Conservation (phyloP, 2,888 invertebrate genomes). For the Limnephilus auricula region DNA sequence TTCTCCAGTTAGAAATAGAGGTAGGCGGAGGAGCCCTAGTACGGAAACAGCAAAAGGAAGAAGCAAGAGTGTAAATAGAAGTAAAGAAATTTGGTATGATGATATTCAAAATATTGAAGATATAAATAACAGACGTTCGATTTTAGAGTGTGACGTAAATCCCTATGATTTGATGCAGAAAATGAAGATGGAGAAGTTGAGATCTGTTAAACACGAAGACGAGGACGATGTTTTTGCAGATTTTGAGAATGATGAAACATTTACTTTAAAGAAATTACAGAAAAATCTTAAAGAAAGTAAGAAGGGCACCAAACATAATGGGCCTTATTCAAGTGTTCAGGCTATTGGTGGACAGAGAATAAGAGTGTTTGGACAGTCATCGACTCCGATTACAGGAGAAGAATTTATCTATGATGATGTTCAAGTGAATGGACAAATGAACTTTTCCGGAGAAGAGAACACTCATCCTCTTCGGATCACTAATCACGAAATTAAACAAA, state of each 20-base stretch:
- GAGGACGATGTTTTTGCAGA: slow-evolving; percentile 74
- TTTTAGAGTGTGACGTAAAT: slow-evolving; percentile 90
- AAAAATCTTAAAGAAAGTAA: slow-evolving; percentile 63
- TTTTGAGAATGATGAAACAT: slow-evolving; percentile 64
- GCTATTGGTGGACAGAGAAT: slow-evolving; percentile 85
- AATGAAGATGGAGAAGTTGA: slow-evolving; percentile 72
- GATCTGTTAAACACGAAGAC: slow-evolving; percentile 76
- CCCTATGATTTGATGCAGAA: slow-evolving; percentile 88
- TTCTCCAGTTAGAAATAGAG: slow-evolving; percentile 78
- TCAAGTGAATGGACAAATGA: slow-evolving; percentile 60
- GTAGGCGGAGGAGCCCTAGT: slow-evolving; percentile 74
- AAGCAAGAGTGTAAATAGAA: slow-evolving; percentile 76
- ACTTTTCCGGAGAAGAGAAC: slow-evolving; percentile 57
- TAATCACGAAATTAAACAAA: slow-evolving; percentile 70
- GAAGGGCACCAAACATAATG: slow-evolving; percentile 68
- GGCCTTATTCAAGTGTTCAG: slow-evolving; percentile 77
- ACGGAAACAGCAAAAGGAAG: slow-evolving; percentile 73
- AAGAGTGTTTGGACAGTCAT: slow-evolving; percentile 78
- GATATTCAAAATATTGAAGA: slow-evolving; percentile 70
- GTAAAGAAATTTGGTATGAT: slow-evolving; percentile 75
- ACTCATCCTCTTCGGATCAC: slow-evolving; percentile 70
- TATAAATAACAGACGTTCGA: slow-evolving; percentile 80
- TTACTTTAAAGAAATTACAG: slow-evolving; percentile 63
- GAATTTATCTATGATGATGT: slow-evolving; percentile 75
- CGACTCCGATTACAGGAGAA: slow-evolving; percentile 72